These are phyloP conservation scores for Pseudobourletiella spinata DNA, from an alignment of 1,140 invertebrate species.

Conservation along the genomic window DNA sequence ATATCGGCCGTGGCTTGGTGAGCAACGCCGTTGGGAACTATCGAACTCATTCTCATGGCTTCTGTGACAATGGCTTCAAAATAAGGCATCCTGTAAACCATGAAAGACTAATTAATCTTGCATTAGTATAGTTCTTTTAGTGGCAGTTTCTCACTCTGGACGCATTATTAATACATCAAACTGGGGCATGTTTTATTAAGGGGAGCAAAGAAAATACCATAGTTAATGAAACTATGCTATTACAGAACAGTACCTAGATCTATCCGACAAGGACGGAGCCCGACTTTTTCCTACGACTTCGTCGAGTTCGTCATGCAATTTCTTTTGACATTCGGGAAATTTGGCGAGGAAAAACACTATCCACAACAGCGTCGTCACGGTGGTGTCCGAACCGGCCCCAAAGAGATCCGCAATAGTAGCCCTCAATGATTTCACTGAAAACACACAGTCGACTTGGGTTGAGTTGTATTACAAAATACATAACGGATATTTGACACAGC, in stretches of 20 bases:
- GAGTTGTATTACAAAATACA: too few relatives aligned
- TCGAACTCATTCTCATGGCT: constrained; percentile 13
- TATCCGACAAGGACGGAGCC: constrained; percentile 25
- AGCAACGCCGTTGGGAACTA: constrained; percentile 1
- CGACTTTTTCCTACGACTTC: constrained; percentile 38
- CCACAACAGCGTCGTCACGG: constrained; percentile 42
- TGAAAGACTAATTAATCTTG: too few relatives aligned
- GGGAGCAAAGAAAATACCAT: too few relatives aligned
- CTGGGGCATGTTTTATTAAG: too few relatives aligned
- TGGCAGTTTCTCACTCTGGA: too few relatives aligned
- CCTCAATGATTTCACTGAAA: too few relatives aligned
- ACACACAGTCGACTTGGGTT: too few relatives aligned
- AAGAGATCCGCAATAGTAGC: too few relatives aligned
- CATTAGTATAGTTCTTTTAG: too few relatives aligned
- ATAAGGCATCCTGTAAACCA: constrained; percentile 19
- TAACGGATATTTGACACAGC: too few relatives aligned
- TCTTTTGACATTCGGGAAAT: constrained; percentile 41
- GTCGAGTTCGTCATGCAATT: constrained; percentile 42
- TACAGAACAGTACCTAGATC: not conserved
- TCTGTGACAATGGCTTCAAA: constrained; percentile 16
- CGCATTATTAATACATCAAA: too few relatives aligned
- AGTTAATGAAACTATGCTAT: too few relatives aligned
- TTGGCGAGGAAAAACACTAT: constrained; percentile 41
- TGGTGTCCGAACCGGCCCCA: constrained; percentile 44
- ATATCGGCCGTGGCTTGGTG: constrained; percentile 12